These are phyloP conservation scores for Chionis minor DNA, from an alignment of 2,113 vertebrate genomes.

Conservation along the genomic window DNA sequence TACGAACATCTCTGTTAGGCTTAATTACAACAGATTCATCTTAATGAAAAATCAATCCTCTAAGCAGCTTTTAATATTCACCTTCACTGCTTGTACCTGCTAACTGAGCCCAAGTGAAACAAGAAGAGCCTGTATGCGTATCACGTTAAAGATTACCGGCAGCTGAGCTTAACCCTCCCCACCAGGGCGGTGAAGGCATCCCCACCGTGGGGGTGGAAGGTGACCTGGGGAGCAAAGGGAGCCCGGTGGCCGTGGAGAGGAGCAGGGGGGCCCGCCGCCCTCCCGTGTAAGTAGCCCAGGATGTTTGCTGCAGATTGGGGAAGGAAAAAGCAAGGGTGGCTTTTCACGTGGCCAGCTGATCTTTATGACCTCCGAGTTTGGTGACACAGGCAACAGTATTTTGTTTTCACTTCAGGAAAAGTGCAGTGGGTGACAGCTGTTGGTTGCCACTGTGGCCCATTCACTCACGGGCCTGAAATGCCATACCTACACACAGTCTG, in stretches of 20 bases:
- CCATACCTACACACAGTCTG: not conserved
- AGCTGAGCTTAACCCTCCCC: not conserved
- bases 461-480: not conserved
- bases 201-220: not conserved
- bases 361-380: not conserved
- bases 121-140: not conserved
- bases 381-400: not conserved
- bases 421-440: not conserved
- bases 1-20: not conserved
- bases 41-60: conserved; percentile 31
- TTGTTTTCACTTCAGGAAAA: not conserved
- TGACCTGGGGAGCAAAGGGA: not conserved
- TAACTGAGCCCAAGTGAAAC: not conserved
- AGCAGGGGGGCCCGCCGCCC: accelerated
- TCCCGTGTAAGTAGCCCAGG: not conserved
- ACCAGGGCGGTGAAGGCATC: not conserved
- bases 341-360: not conserved
- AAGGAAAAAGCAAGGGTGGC: not conserved
- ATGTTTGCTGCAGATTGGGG: not conserved
- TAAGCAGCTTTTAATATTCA: conserved; percentile 11
- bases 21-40: conserved; percentile 37
- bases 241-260: accelerated
- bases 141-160: not conserved
- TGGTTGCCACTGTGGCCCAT: not conserved
- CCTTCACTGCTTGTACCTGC: not conserved